Conservation (phyloP, 2,888 invertebrate genomes). For the Acleris holmiana region DNA sequence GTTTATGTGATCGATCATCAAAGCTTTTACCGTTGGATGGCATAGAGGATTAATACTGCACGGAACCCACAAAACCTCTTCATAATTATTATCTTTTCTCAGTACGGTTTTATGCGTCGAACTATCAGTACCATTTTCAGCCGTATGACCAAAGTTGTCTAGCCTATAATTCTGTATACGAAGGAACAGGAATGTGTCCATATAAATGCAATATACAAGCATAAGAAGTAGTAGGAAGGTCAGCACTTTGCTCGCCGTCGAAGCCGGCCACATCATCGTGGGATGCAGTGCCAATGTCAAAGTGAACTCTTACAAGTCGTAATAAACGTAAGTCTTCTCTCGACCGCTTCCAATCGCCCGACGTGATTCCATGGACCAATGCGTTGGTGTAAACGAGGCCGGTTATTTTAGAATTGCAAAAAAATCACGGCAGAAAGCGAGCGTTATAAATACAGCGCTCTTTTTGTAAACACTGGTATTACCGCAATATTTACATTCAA, state of each 20-base stretch:
- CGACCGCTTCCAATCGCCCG: slow-evolving; percentile 5
- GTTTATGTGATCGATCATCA: slow-evolving; percentile 93
- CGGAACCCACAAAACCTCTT: slow-evolving; percentile 85
- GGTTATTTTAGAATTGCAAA: slow-evolving; percentile 24
- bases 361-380: slow-evolving; percentile 11
- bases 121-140: slow-evolving; percentile 52
- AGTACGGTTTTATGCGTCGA: slow-evolving; percentile 52
- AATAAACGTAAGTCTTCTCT: slow-evolving; percentile 42
- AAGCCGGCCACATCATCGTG: slow-evolving; percentile 89
- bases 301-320: slow-evolving; percentile 15
- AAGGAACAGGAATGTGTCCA: slow-evolving; percentile 89
- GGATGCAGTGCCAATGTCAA: slow-evolving; percentile 19
- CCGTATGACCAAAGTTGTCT: slow-evolving; percentile 60
- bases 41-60: slow-evolving; percentile 90
- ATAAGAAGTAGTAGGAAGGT: slow-evolving; percentile 83
- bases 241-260: slow-evolving; percentile 89
- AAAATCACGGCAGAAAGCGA: slow-evolving; percentile 13
- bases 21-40: slow-evolving; percentile 92
- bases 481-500: slow-evolving; percentile 3
- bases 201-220: slow-evolving; percentile 87
- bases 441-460: slow-evolving; percentile 7
- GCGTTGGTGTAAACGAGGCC: slow-evolving; percentile 27
- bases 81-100: slow-evolving; percentile 63
- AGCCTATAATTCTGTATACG: slow-evolving; percentile 89
- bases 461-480: slow-evolving; percentile 4